Evolutionary conservation across 2,888 invertebrate genomes (phyloP), one percentile per base, ranked within the genome.

Genomic region (Amaurobius ferox): DNA sequence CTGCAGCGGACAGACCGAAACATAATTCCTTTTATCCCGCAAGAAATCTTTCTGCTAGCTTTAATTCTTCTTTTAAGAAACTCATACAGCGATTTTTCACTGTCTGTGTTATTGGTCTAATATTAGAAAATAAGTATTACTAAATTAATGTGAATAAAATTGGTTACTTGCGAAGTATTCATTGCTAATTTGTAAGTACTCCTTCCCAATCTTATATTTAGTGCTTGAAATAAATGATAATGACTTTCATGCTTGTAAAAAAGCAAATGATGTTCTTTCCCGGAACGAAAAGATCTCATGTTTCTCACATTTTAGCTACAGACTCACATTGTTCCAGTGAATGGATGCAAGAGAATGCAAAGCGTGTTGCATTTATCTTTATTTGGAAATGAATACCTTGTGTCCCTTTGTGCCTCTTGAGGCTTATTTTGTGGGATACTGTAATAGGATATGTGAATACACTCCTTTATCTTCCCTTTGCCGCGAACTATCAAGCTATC

Each of bases 331-430:
- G 55, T 55, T 55, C 55, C 23, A 55, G 19, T 55, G 55, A 23
- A 55, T 55, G 55, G 55, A 55, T 55, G 23, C 23, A 55, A 55
- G 55, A n/a, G 23, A 23, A 55, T 16, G 55, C 19, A 16, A 23
- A 55, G 19, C 55, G 23, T 23, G 23, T 55, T 55, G 19, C 55
- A 55, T 23, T 55, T 55, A 55, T n/a, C 55, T 55, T 55, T 55
- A 55, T 55, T 55, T 23, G 55, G 23, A 44, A n/a, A 44, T 44
- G 44, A 55, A 55, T 55, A 55, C 55, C 55, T 55, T 23, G 55
- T 6, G 55, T 23, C 55, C 23, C 23, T 23, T 3, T 6, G 23
- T 55, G 55, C 23, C n/a, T 55, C 19, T 55, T 55, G 55, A 23
- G 23, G 23, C 23, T 55, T 55, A 7, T 55, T 19, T 55, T 55